Conservation (phyloP, 2,888 invertebrate genomes). For the Thelaira solivaga region DNA sequence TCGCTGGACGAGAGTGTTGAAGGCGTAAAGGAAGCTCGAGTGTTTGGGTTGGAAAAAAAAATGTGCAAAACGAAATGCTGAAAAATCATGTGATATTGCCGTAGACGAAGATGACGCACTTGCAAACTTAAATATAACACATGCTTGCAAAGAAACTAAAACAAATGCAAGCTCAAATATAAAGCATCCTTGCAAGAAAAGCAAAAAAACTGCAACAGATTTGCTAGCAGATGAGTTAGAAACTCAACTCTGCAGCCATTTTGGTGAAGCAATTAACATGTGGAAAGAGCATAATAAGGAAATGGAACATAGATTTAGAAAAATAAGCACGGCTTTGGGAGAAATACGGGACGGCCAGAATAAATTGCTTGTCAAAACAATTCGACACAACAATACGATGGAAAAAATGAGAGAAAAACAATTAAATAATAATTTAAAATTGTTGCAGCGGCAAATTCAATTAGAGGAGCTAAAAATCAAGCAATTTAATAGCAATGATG, state of each 20-base stretch:
- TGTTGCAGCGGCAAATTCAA: neutral
- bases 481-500: too few relatives aligned
- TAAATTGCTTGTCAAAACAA: neutral
- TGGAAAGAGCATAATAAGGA: constrained; percentile 1
- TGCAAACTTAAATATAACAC: neutral
- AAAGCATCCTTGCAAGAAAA: neutral
- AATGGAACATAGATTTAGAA: neutral
- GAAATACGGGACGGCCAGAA: neutral
- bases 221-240: neutral
- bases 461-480: neutral
- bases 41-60: neutral
- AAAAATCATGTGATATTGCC: neutral
- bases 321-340: neutral
- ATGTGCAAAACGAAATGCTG: neutral
- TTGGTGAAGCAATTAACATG: constrained; percentile 3
- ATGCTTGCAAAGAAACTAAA: neutral
- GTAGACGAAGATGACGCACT: neutral
- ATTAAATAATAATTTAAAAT: neutral
- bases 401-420: neutral
- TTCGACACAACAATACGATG: neutral
- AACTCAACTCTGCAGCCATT: neutral
- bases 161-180: neutral
- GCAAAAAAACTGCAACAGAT: neutral
- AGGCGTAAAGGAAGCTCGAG: neutral
- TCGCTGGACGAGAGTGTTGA: neutral